These are phyloP conservation scores for Rapana venosa DNA, from an alignment of 2,888 invertebrate genomes.

Conservation along the genomic window DNA sequence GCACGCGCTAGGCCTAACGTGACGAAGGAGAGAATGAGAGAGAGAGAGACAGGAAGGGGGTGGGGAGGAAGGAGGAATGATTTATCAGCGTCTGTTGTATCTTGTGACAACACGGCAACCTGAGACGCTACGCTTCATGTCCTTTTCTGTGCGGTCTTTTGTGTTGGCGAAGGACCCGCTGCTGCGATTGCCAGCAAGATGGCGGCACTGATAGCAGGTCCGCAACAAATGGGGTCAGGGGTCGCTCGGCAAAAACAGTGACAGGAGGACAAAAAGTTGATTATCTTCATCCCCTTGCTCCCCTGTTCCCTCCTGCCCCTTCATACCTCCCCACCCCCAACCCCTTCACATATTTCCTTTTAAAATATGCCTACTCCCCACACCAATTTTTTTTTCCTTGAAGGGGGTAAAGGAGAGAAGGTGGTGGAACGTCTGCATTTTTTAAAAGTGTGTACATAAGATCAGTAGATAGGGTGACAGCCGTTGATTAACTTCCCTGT, in stretches of 20 bases:
- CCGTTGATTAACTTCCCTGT: too few species aligned
- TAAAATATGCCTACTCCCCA: not conserved
- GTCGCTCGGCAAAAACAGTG: constrained; percentile 15
- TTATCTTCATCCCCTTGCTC: not conserved
- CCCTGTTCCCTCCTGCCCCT: not conserved
- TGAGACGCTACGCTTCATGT: constrained; percentile 30
- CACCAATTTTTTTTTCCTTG: not conserved
- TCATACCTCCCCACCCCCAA: not conserved
- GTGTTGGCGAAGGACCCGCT: not conserved
- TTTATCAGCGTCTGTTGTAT: constrained; percentile 36
- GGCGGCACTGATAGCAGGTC: constrained; percentile 25
- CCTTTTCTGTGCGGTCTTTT: constrained; percentile 11
- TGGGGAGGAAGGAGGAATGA: not conserved
- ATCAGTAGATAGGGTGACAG: too few species aligned
- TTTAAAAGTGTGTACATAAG: too few species aligned
- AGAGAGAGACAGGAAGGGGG: not conserved
- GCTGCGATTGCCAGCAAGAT: constrained; percentile 34
- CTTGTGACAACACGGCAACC: constrained; percentile 31
- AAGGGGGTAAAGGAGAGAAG: not conserved
- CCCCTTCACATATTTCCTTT: not conserved
- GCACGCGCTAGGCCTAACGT: constrained; percentile 6
- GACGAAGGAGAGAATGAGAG: not conserved
- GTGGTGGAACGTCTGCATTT: too few species aligned
- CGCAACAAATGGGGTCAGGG: constrained; percentile 27
- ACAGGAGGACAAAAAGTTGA: not conserved